phyloP scores from a whole-genome alignment of 53 echinoderm and acorn worm species.

The Luidia sarsii region DNA sequence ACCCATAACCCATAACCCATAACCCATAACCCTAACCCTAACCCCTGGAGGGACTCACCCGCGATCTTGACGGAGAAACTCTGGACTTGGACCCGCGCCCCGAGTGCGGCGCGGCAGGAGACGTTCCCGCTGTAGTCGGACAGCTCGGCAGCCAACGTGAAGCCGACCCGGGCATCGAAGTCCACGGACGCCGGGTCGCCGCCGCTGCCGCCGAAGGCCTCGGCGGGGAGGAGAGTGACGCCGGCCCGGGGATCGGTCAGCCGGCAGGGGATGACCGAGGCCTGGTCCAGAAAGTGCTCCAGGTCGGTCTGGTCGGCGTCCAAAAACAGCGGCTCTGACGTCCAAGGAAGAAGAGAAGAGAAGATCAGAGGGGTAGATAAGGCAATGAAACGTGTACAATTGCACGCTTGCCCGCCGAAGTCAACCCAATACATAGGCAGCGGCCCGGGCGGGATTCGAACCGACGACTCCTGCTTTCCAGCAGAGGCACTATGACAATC shows the following conservation, averaged over 20 bases:
- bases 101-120: constrained; percentile 22
- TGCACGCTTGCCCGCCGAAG: too few relatives aligned
- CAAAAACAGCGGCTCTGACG: constrained; percentile 36
- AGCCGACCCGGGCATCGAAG: constrained; percentile 32
- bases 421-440: too few relatives aligned
- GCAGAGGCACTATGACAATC: too few relatives aligned
- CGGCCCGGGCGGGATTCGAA: too few relatives aligned
- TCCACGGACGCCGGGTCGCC: neutral
- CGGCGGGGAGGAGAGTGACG: constrained; percentile 19
- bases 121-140: constrained; percentile 12
- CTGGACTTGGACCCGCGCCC: neutral
- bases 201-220: neutral
- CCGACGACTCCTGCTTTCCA: too few relatives aligned
- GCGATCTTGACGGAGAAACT: neutral
- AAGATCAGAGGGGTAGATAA: too few relatives aligned
- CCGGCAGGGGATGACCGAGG: constrained; percentile 49
- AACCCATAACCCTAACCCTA: neutral
- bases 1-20: too few relatives aligned
- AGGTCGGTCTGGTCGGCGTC: neutral
- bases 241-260: constrained; percentile 18
- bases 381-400: too few relatives aligned
- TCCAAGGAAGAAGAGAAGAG: too few relatives aligned
- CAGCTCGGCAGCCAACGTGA: neutral
- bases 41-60: constrained; percentile 29
- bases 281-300: constrained; percentile 9